Percentiles rank a stretch among this genome's conserved stretches.
Evolutionary conservation across 2,888 invertebrate species (phyloP).

Genomic region (Tethea ocularis): DNA sequence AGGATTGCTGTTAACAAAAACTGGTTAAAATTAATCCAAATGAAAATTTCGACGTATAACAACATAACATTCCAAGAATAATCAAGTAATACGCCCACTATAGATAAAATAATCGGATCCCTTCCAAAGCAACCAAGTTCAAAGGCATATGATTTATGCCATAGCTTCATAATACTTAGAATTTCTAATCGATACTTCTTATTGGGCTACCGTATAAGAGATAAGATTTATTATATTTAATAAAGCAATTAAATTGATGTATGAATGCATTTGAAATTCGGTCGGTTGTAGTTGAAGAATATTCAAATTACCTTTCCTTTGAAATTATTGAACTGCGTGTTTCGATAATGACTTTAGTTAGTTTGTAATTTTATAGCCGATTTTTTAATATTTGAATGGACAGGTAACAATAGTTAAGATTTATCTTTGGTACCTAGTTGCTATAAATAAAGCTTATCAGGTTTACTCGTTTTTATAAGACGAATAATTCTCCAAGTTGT

Average conservation of each 20-base stretch:
- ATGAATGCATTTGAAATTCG: constrained; percentile 20
- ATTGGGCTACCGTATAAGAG: constrained; percentile 36
- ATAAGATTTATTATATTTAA: constrained; percentile 40
- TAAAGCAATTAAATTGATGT: constrained; percentile 43
- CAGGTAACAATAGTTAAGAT: not conserved
- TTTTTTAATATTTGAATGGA: not conserved
- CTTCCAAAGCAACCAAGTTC: constrained; percentile 1
- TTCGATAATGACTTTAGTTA: not conserved
- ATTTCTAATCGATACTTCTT: constrained; percentile 13
- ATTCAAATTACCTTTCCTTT: constrained; percentile 4
- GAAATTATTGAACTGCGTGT: not conserved
- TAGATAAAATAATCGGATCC: constrained; percentile 4
- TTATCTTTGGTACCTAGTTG: not conserved
- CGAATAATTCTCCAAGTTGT: not conserved
- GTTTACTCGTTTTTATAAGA: not conserved
- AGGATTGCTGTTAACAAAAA: not conserved
- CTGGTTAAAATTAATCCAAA: not conserved
- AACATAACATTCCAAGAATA: not conserved
- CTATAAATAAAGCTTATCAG: not conserved
- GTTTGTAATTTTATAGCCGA: not conserved
- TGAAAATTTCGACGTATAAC: not conserved
- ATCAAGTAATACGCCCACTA: constrained; percentile 1
- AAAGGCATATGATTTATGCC: not conserved
- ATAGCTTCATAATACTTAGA: not conserved
- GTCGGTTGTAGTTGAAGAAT: constrained; percentile 2